A percentile compares a stretch with the other conserved stretches of the same genome.
Conservation (phyloP, 2,888 invertebrate genomes). For the Bombyx huttoni region DNA sequence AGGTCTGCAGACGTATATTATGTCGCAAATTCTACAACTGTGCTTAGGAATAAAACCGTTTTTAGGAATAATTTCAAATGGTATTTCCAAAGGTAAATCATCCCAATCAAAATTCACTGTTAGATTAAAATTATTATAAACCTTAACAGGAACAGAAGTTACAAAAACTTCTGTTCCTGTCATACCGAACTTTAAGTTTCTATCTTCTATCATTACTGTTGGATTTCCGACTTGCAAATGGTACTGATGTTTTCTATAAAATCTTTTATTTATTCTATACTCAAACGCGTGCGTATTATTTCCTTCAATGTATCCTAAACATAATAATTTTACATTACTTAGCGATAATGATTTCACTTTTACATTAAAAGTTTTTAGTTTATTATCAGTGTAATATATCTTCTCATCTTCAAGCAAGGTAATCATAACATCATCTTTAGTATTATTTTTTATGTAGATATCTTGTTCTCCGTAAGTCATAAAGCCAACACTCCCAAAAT, state of each 20-base stretch:
- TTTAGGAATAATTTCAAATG: constrained; percentile 47
- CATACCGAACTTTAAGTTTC: constrained; percentile 57
- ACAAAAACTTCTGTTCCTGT: constrained; percentile 47
- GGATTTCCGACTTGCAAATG: constrained; percentile 36
- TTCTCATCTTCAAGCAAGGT: constrained; percentile 25
- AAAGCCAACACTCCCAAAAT: constrained; percentile 48
- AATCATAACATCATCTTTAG: constrained; percentile 31
- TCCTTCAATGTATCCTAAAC: constrained; percentile 33
- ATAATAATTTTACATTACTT: constrained; percentile 27
- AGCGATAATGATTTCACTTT: constrained; percentile 30
- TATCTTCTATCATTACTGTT: constrained; percentile 34
- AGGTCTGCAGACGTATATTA: constrained; percentile 37
- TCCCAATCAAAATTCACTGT: constrained; percentile 41
- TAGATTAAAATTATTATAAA: constrained; percentile 48
- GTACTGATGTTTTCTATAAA: constrained; percentile 38
- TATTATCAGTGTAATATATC: constrained; percentile 36
- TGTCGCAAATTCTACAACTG: constrained; percentile 43
- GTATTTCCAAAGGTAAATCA: constrained; percentile 33
- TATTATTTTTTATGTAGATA: constrained; percentile 40
- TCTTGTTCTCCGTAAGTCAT: constrained; percentile 34
- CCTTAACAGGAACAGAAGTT: constrained; percentile 44
- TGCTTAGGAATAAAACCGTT: constrained; percentile 38
- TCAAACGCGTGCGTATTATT: constrained; percentile 30
- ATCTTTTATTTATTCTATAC: constrained; percentile 41
- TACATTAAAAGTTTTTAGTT: constrained; percentile 17